These are phyloP conservation scores for Vidua macroura DNA, from an alignment of 2,113 vertebrate genomes.

Conservation along the genomic window DNA sequence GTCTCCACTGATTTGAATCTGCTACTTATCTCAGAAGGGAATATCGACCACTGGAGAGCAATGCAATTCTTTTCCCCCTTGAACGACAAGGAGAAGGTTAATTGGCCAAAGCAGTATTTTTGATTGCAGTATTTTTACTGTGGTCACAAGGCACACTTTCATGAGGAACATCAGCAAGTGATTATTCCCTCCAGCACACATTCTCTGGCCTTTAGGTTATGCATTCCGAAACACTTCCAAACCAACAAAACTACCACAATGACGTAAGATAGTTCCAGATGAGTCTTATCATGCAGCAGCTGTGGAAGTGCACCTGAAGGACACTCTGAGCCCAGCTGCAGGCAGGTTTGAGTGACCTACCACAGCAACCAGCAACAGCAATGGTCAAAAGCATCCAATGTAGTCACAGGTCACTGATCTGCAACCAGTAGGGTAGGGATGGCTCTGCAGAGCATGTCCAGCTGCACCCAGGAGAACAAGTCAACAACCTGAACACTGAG, in stretches of 20 bases:
- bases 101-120: neutral
- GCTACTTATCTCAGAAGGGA: neutral
- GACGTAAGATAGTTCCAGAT: neutral
- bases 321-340: neutral
- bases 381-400: neutral
- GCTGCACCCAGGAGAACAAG: neutral
- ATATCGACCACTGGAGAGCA: fast-evolving
- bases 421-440: neutral
- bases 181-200: neutral
- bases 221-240: neutral
- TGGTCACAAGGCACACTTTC: neutral
- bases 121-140: neutral
- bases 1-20: neutral
- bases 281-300: neutral
- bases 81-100: neutral
- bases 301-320: neutral
- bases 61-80: neutral
- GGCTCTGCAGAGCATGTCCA: fast-evolving
- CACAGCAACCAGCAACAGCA: neutral
- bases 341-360: neutral
- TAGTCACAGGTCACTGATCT: neutral
- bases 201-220: neutral
- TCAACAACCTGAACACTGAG: neutral
- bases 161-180: neutral
- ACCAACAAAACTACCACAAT: neutral